Conservation (phyloP, 2,797 vertebrate species). For the Danio aesculapii region DNA sequence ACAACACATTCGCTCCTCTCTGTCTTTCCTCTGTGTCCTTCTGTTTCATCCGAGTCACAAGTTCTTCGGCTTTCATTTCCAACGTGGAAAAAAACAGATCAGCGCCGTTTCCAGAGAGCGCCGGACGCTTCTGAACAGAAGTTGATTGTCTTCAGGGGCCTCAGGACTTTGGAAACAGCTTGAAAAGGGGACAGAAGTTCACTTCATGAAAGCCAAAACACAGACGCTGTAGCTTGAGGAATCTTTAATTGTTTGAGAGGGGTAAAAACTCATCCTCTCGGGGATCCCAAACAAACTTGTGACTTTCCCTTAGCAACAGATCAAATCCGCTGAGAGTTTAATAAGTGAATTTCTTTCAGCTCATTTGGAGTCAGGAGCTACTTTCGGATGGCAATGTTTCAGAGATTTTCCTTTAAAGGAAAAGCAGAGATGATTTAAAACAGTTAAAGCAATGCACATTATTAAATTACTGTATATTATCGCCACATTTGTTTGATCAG, state of each 20-base stretch:
- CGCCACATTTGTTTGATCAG: too few species aligned
- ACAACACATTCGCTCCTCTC: constrained; percentile 1
- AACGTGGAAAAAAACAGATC: constrained; percentile 33
- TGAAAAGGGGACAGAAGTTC: constrained; percentile 33
- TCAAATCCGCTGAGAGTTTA: neutral
- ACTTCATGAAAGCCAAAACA: constrained; percentile 25
- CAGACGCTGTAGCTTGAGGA: constrained; percentile 31
- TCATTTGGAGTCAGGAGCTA: constrained; percentile 2
- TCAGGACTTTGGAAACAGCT: constrained; percentile 15
- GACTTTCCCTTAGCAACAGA: neutral
- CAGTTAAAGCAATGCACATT: too few species aligned
- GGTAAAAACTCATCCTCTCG: neutral
- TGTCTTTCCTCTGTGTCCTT: constrained; percentile 19
- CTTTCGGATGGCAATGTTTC: neutral
- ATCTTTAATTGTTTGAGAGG: constrained; percentile 18
- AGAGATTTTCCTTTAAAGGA: neutral
- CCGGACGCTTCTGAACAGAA: constrained; percentile 28
- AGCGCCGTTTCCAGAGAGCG: constrained; percentile 24
- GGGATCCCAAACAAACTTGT: neutral
- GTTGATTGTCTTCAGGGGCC: constrained; percentile 38
- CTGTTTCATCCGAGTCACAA: constrained; percentile 49
- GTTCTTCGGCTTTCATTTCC: constrained; percentile 34
- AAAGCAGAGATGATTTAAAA: neutral
- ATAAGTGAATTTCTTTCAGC: neutral
- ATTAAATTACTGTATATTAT: too few species aligned